These are phyloP conservation scores for Anseranas semipalmata DNA, from an alignment of 2,113 vertebrate genomes.

Conservation along the genomic window DNA sequence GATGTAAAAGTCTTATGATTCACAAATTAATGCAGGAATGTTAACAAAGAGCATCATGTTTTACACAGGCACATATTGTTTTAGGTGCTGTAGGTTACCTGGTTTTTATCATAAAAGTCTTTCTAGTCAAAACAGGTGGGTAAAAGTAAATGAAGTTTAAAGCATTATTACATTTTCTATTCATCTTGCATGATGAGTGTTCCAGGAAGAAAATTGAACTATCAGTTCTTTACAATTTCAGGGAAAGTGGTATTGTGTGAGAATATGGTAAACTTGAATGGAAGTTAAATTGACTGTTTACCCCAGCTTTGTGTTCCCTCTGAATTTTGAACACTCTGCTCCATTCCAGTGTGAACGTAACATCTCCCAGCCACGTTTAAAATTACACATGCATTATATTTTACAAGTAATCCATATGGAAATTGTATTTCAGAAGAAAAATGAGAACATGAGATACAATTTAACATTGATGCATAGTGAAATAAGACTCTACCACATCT, in stretches of 20 bases:
- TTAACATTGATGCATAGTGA: neutral
- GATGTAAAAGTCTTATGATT: neutral
- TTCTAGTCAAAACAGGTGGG: neutral
- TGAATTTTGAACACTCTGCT: neutral
- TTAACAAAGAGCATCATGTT: neutral
- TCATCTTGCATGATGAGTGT: neutral
- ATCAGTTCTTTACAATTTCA: neutral
- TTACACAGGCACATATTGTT: neutral
- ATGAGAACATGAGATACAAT: neutral
- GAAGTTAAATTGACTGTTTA: neutral
- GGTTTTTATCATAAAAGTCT: neutral
- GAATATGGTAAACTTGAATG: neutral
- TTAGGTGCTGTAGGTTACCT: neutral
- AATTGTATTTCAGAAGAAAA: neutral
- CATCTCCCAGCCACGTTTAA: neutral
- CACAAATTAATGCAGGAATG: neutral
- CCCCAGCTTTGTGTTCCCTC: neutral
- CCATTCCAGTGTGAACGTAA: fast-evolving
- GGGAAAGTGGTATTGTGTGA: neutral
- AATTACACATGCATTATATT: neutral
- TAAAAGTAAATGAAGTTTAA: neutral
- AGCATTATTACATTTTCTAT: neutral
- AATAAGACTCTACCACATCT: neutral
- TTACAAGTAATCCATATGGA: neutral
- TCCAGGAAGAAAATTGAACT: neutral